Conservation (phyloP, 2,888 invertebrate species). For the Timema podura region DNA sequence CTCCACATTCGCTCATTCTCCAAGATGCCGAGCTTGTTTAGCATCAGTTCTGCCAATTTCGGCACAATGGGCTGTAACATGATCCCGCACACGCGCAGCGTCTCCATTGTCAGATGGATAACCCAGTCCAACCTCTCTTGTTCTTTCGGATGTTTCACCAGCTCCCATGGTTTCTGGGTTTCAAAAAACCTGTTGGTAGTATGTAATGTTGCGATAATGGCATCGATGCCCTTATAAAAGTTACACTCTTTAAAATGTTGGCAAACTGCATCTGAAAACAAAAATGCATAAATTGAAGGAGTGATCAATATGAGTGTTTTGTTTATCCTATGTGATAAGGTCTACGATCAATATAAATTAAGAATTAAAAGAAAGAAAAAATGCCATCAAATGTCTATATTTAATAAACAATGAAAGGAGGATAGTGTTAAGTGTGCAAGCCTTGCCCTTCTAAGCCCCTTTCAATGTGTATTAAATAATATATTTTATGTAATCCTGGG, state of each 20-base stretch:
- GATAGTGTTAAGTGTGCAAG: too few species aligned
- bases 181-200: conserved; percentile 85
- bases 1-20: conserved; percentile 49
- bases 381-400: neutral
- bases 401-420: too few species aligned
- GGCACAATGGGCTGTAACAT: conserved; percentile 86
- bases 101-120: conserved; percentile 80
- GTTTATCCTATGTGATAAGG: too few species aligned
- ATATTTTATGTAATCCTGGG: too few species aligned
- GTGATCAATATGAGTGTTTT: too few species aligned
- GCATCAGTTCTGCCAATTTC: conserved; percentile 58
- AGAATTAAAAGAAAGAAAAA: neutral
- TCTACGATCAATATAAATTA: too few species aligned
- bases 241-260: conserved; percentile 68
- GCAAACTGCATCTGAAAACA: conserved; percentile 55
- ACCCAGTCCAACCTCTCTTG: conserved; percentile 64
- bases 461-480: too few species aligned
- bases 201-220: conserved; percentile 68
- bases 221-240: conserved; percentile 79
- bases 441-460: too few species aligned
- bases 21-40: conserved; percentile 63
- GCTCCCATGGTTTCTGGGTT: conserved; percentile 81
- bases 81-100: conserved; percentile 72
- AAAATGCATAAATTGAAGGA: neutral
- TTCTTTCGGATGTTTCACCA: conserved; percentile 56